A percentile compares a stretch with the other conserved stretches of the same genome.
Conservation (phyloP, 64 coral and sea anemone species). For the Pocillopora verrucosa region DNA sequence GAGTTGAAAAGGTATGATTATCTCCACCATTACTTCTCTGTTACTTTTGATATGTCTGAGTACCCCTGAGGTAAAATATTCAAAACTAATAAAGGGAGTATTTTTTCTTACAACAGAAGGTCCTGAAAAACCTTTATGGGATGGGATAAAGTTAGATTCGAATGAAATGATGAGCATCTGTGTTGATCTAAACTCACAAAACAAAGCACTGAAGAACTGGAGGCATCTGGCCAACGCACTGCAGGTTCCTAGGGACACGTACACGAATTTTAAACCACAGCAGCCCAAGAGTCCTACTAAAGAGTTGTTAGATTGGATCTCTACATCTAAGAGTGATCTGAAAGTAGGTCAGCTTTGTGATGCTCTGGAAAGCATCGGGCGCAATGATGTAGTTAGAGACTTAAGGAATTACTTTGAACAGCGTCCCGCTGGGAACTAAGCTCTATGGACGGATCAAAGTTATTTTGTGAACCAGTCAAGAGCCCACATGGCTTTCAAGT, state of each 20-base stretch:
- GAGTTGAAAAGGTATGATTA: too few relatives aligned
- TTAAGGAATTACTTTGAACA: neutral
- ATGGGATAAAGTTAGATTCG: neutral
- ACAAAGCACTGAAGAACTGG: conserved; percentile 4
- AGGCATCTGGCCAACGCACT: conserved; percentile 23
- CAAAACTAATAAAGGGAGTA: neutral
- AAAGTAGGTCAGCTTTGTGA: neutral
- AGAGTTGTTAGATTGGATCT: neutral
- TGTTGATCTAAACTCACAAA: conserved; percentile 2
- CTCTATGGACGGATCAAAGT: too few relatives aligned
- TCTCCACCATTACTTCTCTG: too few relatives aligned
- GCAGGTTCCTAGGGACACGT: neutral
- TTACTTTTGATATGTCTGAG: too few relatives aligned
- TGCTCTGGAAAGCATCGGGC: neutral
- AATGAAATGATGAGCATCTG: conserved; percentile 19
- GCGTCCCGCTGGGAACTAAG: neutral
- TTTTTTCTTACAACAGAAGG: neutral
- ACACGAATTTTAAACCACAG: neutral
- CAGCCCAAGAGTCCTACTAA: conserved; percentile 3
- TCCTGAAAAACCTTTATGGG: neutral
- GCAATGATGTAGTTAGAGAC: conserved; percentile 4
- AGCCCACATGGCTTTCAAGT: too few relatives aligned
- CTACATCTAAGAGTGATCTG: neutral
- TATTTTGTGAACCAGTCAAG: neutral
- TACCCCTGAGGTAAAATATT: too few relatives aligned